Base-by-base conservation (phyloP, 1,140 invertebrate species). In the Helicorthomorpha holstii region DNA sequence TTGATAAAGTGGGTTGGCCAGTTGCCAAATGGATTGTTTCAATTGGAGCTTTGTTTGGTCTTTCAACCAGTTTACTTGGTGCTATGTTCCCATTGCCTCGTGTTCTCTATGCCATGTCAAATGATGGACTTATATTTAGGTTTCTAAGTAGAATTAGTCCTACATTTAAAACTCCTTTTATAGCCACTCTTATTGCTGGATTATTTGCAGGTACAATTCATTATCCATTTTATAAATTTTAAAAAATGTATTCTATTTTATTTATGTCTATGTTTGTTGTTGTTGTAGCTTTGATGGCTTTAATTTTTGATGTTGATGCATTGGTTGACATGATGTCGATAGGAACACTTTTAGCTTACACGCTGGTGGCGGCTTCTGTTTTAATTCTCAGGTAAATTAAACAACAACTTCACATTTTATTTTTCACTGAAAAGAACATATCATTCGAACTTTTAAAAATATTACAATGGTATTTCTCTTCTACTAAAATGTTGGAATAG, bases 301-400 rank as follows among this genome's bases (percentile, higher is more conserved):
- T 83, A 16, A 61, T 94, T 25, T 94, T 96, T 64, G 78, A 93
- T 64, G 63, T 95, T 34, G 75, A 83, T 14, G 83, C 90, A 62
- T 69, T 96, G 23, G 86, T 95, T 12, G 85, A 91, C 59, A 89
- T 96, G 81, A 88, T 95, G 79, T 92, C 88, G 0, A 94, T 96
- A 59, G 91, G 91, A 49, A 95, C 91, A 0, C 67, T 96, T 0
- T 69, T 95, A 45, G 91, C 91, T 0, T 95, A 94, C 63, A 85
- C 87, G 10, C 81, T 95, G 42, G 91, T 95, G 0, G 83, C 88
- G 14, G 75, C 85, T 38, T 92, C 84, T 56, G 86, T 95, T 1
- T 73, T 93, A 14, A 75, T 94, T 55, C 71, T 95, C 1, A 63
- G 71, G 56, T 73, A 62, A 43, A 47, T 47, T 26, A n/a, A n/a